Conservation (phyloP, 2,113 vertebrate genomes). For the Ia io region DNA sequence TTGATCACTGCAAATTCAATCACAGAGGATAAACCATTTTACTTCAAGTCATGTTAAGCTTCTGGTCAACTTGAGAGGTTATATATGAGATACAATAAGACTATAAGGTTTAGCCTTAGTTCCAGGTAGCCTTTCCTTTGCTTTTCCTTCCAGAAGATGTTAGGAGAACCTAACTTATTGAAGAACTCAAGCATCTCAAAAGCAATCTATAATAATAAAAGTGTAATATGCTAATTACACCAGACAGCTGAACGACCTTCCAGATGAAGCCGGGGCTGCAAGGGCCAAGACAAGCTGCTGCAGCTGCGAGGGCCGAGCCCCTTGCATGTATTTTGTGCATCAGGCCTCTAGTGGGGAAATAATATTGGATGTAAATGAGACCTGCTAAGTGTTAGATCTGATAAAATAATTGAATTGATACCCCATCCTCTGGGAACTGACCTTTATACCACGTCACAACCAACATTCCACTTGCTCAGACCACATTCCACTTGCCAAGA, state of each 20-base stretch:
- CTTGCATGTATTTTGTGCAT: too few relatives aligned
- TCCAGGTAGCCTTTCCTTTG: background rate
- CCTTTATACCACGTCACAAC: too few relatives aligned
- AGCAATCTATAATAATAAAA: too few relatives aligned
- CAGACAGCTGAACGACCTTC: too few relatives aligned
- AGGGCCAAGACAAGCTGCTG: too few relatives aligned
- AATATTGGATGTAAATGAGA: background rate
- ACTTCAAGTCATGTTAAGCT: background rate
- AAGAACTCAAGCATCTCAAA: background rate
- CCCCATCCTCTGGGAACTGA: too few relatives aligned
- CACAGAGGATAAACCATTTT: background rate
- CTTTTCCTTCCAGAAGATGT: background rate
- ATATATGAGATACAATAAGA: background rate
- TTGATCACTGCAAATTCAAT: constrained; percentile 45
- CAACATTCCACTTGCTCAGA: too few relatives aligned
- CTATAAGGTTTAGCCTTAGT: background rate
- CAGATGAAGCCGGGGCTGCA: too few relatives aligned
- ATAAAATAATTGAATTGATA: too few relatives aligned
- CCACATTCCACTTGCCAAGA: too few relatives aligned
- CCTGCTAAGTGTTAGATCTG: background rate
- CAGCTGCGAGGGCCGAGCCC: too few relatives aligned
- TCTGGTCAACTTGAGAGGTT: background rate
- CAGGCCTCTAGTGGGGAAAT: background rate
- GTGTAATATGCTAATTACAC: too few relatives aligned
- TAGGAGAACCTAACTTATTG: background rate